Base-by-base conservation (phyloP, 2,888 invertebrate genomes). In the Leptura quadrifasciata region DNA sequence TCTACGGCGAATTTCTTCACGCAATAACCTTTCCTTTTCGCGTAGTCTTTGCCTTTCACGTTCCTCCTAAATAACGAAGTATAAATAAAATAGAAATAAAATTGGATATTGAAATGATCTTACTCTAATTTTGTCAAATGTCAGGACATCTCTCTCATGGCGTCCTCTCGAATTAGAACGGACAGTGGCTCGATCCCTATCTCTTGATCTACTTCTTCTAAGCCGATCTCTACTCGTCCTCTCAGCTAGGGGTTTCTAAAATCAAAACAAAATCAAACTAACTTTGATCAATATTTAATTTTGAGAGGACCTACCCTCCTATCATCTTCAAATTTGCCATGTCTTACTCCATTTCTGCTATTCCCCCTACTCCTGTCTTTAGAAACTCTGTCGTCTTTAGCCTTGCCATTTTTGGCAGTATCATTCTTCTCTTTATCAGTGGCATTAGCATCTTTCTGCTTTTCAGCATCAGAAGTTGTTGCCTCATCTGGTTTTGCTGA, bases 1-100 rank as follows among this genome's bases (percentile, higher is more conserved):
- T 39, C 96, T 91, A 60, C 96, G 91, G 20, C 97, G 92, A 85
- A 96, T 95, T 84, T 96, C 95, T 85, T 96, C 96, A 27, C 96
- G 92, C 69, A 94, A 89, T 72, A 94, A 92, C 24, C 96, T 92
- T 81, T 96, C 95, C 3, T 95, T 92, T 84, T 97, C 95, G 58
- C 97, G 92, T 20, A 94, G 90, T 35, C 95, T 91, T 75, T 94
- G 94, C 47, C 93, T 91, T 83, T 95, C 95, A 27, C 95, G 92
- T 88, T 95, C 95, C 84, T 94, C 94, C 93, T 94, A 86, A 31
- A 85, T 80, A 72, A 75, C 52, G 15, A 61, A 20, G 12, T 20
- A 12, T 17, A 52, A 35, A 12, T 31, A 18, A 10, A 61, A n/a
- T 54, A 31, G 0, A 6, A 35, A 9, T 8, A 1, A 1, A 20